A percentile compares a stretch with the other conserved stretches of the same genome.
Evolutionary conservation across 2,888 invertebrate species (phyloP).

Genomic region (Allygus modestus): DNA sequence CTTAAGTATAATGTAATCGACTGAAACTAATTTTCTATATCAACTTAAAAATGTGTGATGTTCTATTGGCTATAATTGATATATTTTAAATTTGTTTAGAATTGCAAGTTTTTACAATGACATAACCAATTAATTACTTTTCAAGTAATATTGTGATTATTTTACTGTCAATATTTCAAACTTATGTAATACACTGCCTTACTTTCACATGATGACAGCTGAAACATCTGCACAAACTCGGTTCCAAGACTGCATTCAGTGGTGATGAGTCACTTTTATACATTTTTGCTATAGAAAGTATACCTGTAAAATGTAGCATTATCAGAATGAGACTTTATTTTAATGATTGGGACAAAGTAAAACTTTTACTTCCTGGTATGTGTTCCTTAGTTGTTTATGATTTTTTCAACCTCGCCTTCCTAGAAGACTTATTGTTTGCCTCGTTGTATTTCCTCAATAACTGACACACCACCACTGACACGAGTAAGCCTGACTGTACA

Average conservation of each 20-base stretch:
- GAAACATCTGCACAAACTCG: slow-evolving; percentile 8
- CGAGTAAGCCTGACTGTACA: slow-evolving; percentile 21
- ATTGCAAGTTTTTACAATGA: too few relatives aligned
- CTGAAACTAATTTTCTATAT: too few relatives aligned
- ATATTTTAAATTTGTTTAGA: too few relatives aligned
- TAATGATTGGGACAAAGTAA: not conserved
- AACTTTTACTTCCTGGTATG: not conserved
- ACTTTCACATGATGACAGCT: slow-evolving; percentile 17
- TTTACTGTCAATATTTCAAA: not conserved
- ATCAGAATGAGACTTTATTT: not conserved
- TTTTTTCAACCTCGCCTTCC: not conserved
- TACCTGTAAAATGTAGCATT: not conserved
- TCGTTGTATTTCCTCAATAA: not conserved
- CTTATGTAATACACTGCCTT: slow-evolving; percentile 32
- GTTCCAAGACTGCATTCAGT: slow-evolving; percentile 4
- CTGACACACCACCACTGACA: slow-evolving; percentile 8
- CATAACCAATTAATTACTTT: too few relatives aligned
- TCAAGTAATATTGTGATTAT: slow-evolving; percentile 1
- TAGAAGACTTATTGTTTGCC: too few relatives aligned
- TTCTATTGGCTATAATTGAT: too few relatives aligned
- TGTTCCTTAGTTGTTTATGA: not conserved
- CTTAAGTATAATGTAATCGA: too few relatives aligned
- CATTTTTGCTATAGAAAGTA: not conserved
- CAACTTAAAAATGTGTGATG: too few relatives aligned
- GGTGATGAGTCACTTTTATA: not conserved